A percentile compares a stretch with the other conserved stretches of the same genome.
phyloP scores from a whole-genome alignment of 2,113 vertebrate genomes.

The Sprattus sprattus region DNA sequence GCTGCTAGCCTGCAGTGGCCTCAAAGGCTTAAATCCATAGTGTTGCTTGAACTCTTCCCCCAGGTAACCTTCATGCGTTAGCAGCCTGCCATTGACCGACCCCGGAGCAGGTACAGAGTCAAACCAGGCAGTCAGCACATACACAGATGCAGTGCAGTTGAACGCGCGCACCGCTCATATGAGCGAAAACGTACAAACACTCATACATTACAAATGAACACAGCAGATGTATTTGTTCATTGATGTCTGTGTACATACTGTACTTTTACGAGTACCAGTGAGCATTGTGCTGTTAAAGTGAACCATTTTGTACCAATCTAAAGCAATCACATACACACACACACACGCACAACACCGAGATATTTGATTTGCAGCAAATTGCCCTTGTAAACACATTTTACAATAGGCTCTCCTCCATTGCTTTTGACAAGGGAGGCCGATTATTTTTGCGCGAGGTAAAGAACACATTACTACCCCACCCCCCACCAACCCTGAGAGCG shows the following conservation, averaged over 20 bases:
- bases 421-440: slow-evolving; percentile 58
- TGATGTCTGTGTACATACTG: background rate
- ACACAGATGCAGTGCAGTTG: background rate
- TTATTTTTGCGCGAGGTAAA: slow-evolving; percentile 72
- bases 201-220: background rate
- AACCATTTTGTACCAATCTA: slow-evolving; percentile 9
- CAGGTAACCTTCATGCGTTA: background rate
- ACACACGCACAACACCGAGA: background rate
- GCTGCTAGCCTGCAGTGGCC: background rate
- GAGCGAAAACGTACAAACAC: background rate
- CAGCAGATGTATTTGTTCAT: background rate
- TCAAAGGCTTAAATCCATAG: background rate
- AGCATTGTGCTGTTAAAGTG: background rate
- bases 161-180: background rate
- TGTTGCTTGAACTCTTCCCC: background rate
- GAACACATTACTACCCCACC: slow-evolving; percentile 51
- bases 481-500: slow-evolving; percentile 67
- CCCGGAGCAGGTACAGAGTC: background rate
- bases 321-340: background rate
- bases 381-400: slow-evolving; percentile 64
- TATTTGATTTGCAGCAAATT: slow-evolving; percentile 65
- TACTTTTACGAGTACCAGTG: background rate
- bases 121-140: background rate
- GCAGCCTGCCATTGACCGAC: background rate
- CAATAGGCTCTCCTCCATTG: slow-evolving; percentile 61